Evolutionary conservation across 1,140 invertebrate species (phyloP), one percentile per base, ranked within the genome.

Genomic region (Ptiloglossa arizonensis): DNA sequence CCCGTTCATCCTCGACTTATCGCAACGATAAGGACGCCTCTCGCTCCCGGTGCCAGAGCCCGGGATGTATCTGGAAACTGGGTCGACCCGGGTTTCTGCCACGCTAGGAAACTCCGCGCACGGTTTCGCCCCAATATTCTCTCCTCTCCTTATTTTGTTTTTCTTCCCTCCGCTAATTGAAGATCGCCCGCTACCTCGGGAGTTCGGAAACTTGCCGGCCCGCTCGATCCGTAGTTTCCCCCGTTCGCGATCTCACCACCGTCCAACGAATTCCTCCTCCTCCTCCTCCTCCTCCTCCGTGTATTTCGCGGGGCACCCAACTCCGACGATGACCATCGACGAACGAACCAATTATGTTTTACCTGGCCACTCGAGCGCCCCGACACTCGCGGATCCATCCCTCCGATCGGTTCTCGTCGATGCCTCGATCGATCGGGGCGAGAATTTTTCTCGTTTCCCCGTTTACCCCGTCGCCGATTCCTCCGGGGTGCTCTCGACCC

Each of bases 1-100:
- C 24, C 29, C 54, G 32, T 32, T 76, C 54, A 70, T 70, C 54
- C 74, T 60, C 52, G 66, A 69, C 74, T 76, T 60, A 70, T 69
- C 66, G 44, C 74, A 19, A 19, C 41, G 56, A 68, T 76, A 70
- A 60, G 74, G 44, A 29, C 41, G 29, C 15, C 44, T 44, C 50
- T 66, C 2, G 19, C 4, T n/a, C n/a, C 9, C 29, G 22, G 19
- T 24, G 17, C 1, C 48, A 11, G 8, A 22, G 22, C 48, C 50
- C 15, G 1, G 35, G 27, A n/a, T 29, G 24, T 4, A 32, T 24
- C 41, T 9, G 66, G 22, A 22, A 75, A 62, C 68, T 64, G 9
- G 67, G 75, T 71, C 67, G 27, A 44, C 8, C 29, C 24, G 35
- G 48, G 22, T 70, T 27, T 46, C 64, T 15, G 22, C 17, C 15